Base-by-base conservation (phyloP, 2,113 vertebrate genomes). In the Seriola aureovittata region DNA sequence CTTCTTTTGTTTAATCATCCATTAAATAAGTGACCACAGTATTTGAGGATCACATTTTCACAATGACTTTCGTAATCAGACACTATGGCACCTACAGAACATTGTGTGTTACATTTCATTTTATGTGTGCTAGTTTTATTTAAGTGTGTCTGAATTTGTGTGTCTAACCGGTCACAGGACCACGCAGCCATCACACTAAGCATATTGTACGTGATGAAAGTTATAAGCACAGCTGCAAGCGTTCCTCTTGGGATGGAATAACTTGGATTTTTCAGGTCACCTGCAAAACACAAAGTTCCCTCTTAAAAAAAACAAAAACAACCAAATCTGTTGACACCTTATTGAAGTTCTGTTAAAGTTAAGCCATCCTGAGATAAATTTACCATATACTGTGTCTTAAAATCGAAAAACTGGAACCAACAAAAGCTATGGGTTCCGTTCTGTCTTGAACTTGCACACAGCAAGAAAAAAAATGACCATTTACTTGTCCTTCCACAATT, bases 211-310 rank as follows among this genome's bases (percentile, higher is more conserved):
- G 95, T 89, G 17, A 96, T 92, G 87, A 96, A 97, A 80, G 96
- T 97, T 90, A 94, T 96, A 64, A 97, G 81, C 75, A 97, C 96
- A 0, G 96, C 96, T 0, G 95, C 95, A 75, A 97, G 95, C 3
- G 96, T 97, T 86, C 97, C 97, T 70, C 97, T 93, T 0, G 96
- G 96, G 78, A 98, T 97, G 65, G 97, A 96, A 76, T 96, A 97
- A 80, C 97, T 96, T 0, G 96, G 96, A 77, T 92, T 96, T 87
- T 96, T 97, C 85, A 97, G 89, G 76, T 98, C 96, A 8, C 97
- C 96, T 97, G 78, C 4, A 54, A 40, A 81, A 80, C 34, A 74
- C n/a, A 89, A 59, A 42, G 1, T 5, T 54, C 12, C 11, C 9
- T n/a, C 5, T 9, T 60, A 3, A 34, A 79, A 21, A 46, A 46